Percentiles rank a stretch among this genome's conserved stretches.
Evolutionary conservation across 2,888 invertebrate species (phyloP).

Genomic region (Drosophila nr. perissopoda): DNA sequence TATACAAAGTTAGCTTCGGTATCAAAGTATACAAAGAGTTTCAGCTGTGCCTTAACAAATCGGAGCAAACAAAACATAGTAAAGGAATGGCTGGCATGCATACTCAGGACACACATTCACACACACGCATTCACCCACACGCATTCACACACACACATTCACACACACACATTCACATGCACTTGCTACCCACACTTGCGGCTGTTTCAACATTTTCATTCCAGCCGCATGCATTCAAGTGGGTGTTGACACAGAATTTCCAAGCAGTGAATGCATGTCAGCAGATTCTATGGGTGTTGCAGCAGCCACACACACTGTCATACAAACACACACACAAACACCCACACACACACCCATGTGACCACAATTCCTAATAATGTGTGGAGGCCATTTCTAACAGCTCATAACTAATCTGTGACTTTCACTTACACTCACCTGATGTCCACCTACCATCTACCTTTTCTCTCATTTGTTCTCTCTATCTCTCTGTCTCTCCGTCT

Average conservation of each 20-base stretch:
- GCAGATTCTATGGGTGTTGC: conserved; percentile 42
- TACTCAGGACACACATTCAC: background rate
- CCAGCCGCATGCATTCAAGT: conserved; percentile 60
- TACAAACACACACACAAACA: background rate
- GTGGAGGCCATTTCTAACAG: conserved; percentile 45
- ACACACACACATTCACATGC: too few relatives aligned
- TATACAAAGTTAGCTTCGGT: background rate
- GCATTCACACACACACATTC: background rate
- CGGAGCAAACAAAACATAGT: background rate
- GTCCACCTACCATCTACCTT: background rate
- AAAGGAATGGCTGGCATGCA: background rate
- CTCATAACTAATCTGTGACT: conserved; percentile 41
- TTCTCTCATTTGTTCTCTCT: background rate
- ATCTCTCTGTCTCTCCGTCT: too few relatives aligned
- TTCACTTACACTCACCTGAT: conserved; percentile 11
- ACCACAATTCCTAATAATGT: background rate
- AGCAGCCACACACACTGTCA: background rate
- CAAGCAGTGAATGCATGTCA: conserved; percentile 67
- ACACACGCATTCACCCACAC: background rate
- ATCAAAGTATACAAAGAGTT: conserved; percentile 22
- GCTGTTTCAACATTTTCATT: conserved; percentile 18
- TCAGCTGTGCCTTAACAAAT: background rate
- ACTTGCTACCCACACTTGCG: conserved; percentile 7
- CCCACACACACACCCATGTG: background rate
- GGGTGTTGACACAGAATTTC: conserved; percentile 57